Evolutionary conservation across 2,797 vertebrate species (phyloP).

Genomic region (Fistularia commersonii): DNA sequence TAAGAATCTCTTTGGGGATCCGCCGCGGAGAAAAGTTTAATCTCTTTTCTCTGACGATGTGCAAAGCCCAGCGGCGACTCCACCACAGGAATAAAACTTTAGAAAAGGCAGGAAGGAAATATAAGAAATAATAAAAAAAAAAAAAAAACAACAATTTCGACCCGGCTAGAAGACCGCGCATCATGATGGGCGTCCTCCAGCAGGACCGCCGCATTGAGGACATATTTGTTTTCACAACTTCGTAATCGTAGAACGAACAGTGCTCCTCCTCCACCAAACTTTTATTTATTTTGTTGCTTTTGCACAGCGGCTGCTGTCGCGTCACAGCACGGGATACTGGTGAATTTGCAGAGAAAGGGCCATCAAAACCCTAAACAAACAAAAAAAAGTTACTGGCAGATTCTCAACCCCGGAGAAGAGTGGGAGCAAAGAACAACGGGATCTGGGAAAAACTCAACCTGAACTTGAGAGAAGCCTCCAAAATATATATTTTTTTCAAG

Average conservation of each 20-base stretch:
- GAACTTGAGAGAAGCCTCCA: too few species aligned
- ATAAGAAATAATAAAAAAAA: slow-evolving; percentile 17
- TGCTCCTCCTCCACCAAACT: slow-evolving; percentile 10
- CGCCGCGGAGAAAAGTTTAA: slow-evolving; percentile 39
- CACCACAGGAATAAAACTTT: slow-evolving; percentile 35
- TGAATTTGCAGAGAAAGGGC: slow-evolving; percentile 26
- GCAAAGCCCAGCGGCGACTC: slow-evolving; percentile 37
- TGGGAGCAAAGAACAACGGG: too few species aligned
- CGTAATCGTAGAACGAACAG: slow-evolving; percentile 27
- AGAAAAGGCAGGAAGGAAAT: background rate
- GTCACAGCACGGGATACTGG: slow-evolving; percentile 26
- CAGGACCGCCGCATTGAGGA: slow-evolving; percentile 20
- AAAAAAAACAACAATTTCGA: slow-evolving; percentile 5
- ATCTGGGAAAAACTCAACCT: too few species aligned
- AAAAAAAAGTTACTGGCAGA: slow-evolving; percentile 11
- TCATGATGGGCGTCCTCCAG: slow-evolving; percentile 2
- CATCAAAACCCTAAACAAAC: background rate
- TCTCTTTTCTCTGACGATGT: slow-evolving; percentile 37
- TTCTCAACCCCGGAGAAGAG: slow-evolving; percentile 8
- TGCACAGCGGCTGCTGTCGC: slow-evolving; percentile 30
- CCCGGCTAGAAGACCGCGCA: slow-evolving; percentile 2
- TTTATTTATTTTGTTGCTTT: slow-evolving; percentile 2
- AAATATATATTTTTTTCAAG: too few species aligned
- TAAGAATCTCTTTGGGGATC: slow-evolving; percentile 38
- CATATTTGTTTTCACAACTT: slow-evolving; percentile 20